Evolutionary conservation across 2,113 vertebrate genomes (phyloP).

Genomic region (Meleagris gallopavo): DNA sequence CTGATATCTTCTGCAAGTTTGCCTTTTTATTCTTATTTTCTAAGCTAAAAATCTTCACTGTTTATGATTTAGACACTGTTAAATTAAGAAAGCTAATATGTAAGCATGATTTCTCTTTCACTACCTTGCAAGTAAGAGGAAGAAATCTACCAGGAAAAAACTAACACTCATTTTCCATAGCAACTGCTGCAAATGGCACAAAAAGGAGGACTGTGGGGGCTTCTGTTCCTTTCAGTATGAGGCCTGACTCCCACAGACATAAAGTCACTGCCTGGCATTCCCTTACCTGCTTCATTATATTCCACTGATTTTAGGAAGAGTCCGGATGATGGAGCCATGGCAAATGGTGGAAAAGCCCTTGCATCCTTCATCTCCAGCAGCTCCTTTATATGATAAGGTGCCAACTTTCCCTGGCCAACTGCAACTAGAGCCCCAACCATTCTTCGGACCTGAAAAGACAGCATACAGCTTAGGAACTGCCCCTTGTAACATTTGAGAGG

Average conservation of each 20-base stretch:
- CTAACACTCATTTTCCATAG: background rate
- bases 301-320: constrained; percentile 89
- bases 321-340: constrained; percentile 82
- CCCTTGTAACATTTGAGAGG: background rate
- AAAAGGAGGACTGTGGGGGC: background rate
- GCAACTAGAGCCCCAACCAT: constrained; percentile 89
- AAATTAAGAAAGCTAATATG: background rate
- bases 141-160: background rate
- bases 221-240: background rate
- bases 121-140: background rate
- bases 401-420: constrained; percentile 81
- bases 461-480: background rate
- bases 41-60: background rate
- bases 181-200: background rate
- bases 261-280: background rate
- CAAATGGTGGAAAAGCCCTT: constrained; percentile 73
- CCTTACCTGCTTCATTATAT: constrained; percentile 65
- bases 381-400: constrained; percentile 74
- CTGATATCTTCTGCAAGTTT: background rate
- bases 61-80: background rate
- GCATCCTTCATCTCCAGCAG: constrained; percentile 81
- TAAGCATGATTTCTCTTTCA: background rate
- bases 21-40: background rate
- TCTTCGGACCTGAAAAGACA: constrained; percentile 83
- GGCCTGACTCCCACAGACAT: background rate